These are phyloP conservation scores for Harmothoe impar DNA, from an alignment of 2,888 invertebrate genomes.

Conservation along the genomic window DNA sequence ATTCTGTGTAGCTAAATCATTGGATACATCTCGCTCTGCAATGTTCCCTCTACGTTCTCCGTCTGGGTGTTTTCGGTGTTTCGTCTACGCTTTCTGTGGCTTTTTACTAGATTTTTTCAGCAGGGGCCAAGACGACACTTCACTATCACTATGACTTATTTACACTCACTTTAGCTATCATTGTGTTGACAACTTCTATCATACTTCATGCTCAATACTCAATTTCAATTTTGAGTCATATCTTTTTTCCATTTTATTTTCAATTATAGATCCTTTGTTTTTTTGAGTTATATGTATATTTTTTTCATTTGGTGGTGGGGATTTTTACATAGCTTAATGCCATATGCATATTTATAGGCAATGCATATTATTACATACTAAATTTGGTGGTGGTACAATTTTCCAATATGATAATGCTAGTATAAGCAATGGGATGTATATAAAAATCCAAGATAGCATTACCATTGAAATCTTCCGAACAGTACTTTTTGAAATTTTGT, in stretches of 20 bases:
- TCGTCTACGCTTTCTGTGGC: not conserved
- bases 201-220: not conserved
- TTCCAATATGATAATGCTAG: no score
- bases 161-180: not conserved
- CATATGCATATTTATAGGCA: no score
- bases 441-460: no score
- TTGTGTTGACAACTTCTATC: not conserved
- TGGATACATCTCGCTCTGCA: constrained; percentile 2
- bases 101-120: not conserved
- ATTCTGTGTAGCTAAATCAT: not conserved
- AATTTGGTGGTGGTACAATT: no score
- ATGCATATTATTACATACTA: no score
- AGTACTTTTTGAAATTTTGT: no score
- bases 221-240: not conserved
- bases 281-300: not conserved
- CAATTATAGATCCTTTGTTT: not conserved
- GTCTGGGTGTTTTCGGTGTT: constrained; percentile 6
- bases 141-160: constrained; percentile 14
- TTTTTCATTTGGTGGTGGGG: not conserved
- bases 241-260: not conserved
- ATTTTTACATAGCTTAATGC: not conserved
- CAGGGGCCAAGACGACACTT: not conserved
- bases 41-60: not conserved
- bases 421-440: no score
- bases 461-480: no score